phyloP scores from a whole-genome alignment of 2,888 invertebrate species.

The Cryptosula pallasiana region DNA sequence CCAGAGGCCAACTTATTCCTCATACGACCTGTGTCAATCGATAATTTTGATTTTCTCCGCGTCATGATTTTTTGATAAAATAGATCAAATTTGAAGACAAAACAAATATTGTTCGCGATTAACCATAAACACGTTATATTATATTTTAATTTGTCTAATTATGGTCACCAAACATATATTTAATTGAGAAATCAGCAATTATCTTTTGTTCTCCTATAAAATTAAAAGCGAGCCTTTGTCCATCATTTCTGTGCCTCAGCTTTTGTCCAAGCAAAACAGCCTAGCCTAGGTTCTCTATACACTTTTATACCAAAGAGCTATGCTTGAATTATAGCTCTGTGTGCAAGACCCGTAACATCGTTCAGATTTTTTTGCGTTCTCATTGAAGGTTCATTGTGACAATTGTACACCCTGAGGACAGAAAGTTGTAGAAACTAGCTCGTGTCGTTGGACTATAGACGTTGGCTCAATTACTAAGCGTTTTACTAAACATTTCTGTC shows the following conservation, averaged over 20 bases:
- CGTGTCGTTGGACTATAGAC: not conserved
- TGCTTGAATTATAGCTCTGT: too few species aligned
- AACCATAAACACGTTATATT: not conserved
- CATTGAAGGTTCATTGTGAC: slow-evolving; percentile 5
- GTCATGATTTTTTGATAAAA: slow-evolving; percentile 11
- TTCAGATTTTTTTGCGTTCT: too few species aligned
- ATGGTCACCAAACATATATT: slow-evolving; percentile 12
- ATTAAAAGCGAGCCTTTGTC: not conserved
- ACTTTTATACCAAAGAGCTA: not conserved
- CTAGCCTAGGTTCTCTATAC: not conserved
- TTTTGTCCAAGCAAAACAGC: not conserved
- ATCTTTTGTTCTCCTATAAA: not conserved
- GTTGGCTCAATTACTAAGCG: not conserved
- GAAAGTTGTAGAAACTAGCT: not conserved
- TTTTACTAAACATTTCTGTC: not conserved
- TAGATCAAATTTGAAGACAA: slow-evolving; percentile 2
- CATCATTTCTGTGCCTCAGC: not conserved
- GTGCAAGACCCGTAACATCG: too few species aligned
- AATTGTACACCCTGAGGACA: slow-evolving; percentile 21
- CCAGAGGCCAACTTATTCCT: slow-evolving; percentile 11
- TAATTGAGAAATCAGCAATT: slow-evolving; percentile 9
- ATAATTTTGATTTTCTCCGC: slow-evolving; percentile 13
- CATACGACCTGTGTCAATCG: slow-evolving; percentile 18
- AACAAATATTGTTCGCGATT: not conserved
- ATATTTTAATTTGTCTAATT: slow-evolving; percentile 14